phyloP scores from a whole-genome alignment of 2,113 vertebrate species.

The Dasyurus viverrinus region DNA sequence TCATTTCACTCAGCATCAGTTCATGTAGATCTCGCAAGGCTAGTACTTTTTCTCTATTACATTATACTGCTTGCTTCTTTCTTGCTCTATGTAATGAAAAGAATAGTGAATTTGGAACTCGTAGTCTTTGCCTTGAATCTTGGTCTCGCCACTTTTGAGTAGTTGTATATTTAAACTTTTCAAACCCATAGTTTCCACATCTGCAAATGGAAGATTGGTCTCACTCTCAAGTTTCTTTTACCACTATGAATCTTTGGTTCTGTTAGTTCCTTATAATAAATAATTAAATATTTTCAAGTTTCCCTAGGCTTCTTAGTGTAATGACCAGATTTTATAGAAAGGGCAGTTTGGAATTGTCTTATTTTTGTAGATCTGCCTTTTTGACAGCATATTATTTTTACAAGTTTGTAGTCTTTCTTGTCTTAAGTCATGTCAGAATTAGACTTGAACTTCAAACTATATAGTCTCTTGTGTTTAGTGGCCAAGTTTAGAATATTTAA shows the following conservation, averaged over 20 bases:
- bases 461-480: constrained; percentile 21
- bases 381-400: constrained; percentile 6
- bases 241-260: not conserved
- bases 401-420: constrained; percentile 2
- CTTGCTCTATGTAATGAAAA: not conserved
- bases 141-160: not conserved
- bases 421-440: not conserved
- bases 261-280: not conserved
- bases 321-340: constrained; percentile 26
- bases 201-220: not conserved
- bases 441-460: not conserved
- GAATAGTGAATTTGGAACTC: not conserved
- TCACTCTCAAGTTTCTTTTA: not conserved
- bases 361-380: not conserved
- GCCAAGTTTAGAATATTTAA: constrained; percentile 15
- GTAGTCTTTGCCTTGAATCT: not conserved
- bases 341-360: constrained; percentile 34
- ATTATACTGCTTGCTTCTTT: not conserved
- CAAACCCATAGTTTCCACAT: not conserved
- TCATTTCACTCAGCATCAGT: too few species aligned
- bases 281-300: not conserved
- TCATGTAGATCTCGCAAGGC: too few species aligned
- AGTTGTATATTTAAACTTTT: not conserved
- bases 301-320: not conserved
- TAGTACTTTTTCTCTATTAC: not conserved